phyloP scores from a whole-genome alignment of 2,888 invertebrate species.

The Erynnis tages region DNA sequence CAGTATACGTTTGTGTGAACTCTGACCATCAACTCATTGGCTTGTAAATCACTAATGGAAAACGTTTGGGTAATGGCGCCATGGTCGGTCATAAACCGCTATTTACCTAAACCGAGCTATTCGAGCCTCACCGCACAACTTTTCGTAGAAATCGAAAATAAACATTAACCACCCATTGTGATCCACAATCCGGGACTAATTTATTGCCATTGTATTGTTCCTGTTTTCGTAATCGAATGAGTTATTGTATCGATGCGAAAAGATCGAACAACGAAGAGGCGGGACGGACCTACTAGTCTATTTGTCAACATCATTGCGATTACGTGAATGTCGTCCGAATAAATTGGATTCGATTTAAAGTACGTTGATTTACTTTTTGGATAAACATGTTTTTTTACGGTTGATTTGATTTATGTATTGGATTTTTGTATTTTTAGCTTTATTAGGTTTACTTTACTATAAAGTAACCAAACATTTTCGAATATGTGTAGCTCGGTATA shows the following conservation, averaged over 20 bases:
- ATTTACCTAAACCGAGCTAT: conserved; percentile 8
- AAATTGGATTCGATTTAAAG: conserved; percentile 69
- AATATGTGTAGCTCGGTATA: too few relatives aligned
- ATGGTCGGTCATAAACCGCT: neutral
- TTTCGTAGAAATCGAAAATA: conserved; percentile 30
- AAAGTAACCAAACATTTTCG: too few relatives aligned
- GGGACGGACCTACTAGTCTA: conserved; percentile 56
- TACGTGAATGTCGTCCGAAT: conserved; percentile 49
- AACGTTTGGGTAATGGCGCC: conserved; percentile 9
- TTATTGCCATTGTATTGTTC: conserved; percentile 39
- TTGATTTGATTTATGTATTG: too few relatives aligned
- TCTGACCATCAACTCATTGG: conserved; percentile 14
- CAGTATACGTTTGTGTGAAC: neutral
- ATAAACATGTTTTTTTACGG: neutral
- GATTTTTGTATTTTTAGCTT: too few relatives aligned
- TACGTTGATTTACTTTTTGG: conserved; percentile 12
- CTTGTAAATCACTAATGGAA: conserved; percentile 24
- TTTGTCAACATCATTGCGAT: conserved; percentile 73
- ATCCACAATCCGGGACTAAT: conserved; percentile 36
- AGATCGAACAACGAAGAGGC: conserved; percentile 76
- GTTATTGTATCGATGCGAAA: conserved; percentile 57
- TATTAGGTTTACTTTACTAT: too few relatives aligned
- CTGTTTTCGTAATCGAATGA: conserved; percentile 52
- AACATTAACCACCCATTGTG: conserved; percentile 30
- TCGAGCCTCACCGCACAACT: conserved; percentile 23